Evolutionary conservation across 2,888 invertebrate species (phyloP).

Genomic region (Leucoma salicis): DNA sequence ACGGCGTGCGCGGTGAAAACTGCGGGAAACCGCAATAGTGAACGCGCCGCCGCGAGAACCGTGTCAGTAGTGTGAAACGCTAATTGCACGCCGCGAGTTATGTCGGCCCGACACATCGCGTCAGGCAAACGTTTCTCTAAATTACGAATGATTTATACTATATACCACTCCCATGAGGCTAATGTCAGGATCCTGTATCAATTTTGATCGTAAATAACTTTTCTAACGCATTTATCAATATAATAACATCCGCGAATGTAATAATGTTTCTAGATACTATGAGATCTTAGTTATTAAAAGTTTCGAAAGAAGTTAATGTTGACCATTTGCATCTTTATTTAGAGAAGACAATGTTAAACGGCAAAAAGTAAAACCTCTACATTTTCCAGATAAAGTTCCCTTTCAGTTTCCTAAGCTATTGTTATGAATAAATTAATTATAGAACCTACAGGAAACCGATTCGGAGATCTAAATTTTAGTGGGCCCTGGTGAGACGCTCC

Average conservation of each 20-base stretch:
- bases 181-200: slow-evolving; percentile 14
- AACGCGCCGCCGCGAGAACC: slow-evolving; percentile 70
- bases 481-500: slow-evolving; percentile 70
- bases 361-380: slow-evolving; percentile 53
- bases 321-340: slow-evolving; percentile 10
- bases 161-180: slow-evolving; percentile 14
- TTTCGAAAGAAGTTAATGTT: background rate
- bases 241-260: background rate
- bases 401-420: slow-evolving; percentile 74
- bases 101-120: slow-evolving; percentile 53
- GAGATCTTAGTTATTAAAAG: background rate
- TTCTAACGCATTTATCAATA: background rate
- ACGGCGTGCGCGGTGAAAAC: slow-evolving; percentile 76
- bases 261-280: background rate
- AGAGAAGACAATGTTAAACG: slow-evolving; percentile 47
- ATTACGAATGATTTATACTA: slow-evolving; percentile 36
- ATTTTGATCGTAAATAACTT: slow-evolving; percentile 17
- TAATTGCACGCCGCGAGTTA: slow-evolving; percentile 69
- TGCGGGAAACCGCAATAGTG: slow-evolving; percentile 79
- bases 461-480: slow-evolving; percentile 77
- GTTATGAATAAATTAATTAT: slow-evolving; percentile 81
- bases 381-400: slow-evolving; percentile 72
- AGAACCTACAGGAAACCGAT: slow-evolving; percentile 81
- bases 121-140: slow-evolving; percentile 39
- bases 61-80: slow-evolving; percentile 81